Conservation (phyloP, 2,888 invertebrate species). For the Pyrocoelia pectoralis region DNA sequence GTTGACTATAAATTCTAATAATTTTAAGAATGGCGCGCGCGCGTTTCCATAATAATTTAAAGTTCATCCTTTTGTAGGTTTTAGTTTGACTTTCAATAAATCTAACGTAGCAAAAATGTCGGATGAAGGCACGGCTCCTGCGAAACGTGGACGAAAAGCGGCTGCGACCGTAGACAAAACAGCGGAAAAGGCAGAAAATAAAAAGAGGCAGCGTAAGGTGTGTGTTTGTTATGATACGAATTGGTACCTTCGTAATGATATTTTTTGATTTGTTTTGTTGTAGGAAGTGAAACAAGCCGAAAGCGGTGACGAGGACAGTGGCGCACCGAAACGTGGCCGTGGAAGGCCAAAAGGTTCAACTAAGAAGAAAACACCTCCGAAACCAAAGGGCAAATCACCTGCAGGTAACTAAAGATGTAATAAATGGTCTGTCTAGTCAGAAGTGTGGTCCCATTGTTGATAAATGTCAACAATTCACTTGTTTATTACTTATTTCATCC, state of each 20-base stretch:
- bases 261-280: background rate
- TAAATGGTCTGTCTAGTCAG: too few species aligned
- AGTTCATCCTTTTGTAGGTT: background rate
- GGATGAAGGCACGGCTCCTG: conserved; percentile 51
- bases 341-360: conserved; percentile 65
- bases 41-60: conserved; percentile 31
- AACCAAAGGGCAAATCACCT: conserved; percentile 12
- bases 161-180: conserved; percentile 38
- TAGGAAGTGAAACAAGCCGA: conserved; percentile 27
- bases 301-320: conserved; percentile 45
- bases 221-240: too few species aligned
- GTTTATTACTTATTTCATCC: too few species aligned
- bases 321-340: conserved; percentile 63
- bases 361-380: conserved; percentile 57
- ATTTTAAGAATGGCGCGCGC: conserved; percentile 58
- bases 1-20: conserved; percentile 56
- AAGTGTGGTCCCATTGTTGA: too few species aligned
- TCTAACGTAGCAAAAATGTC: conserved; percentile 49
- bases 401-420: too few species aligned
- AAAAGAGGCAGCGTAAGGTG: conserved; percentile 30
- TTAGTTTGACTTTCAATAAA: background rate
- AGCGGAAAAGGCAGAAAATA: conserved; percentile 18
- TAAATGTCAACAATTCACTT: too few species aligned
- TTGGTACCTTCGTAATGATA: background rate
- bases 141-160: conserved; percentile 61